phyloP scores from a whole-genome alignment of 2,797 vertebrate genomes.

The Alectoris magna region DNA sequence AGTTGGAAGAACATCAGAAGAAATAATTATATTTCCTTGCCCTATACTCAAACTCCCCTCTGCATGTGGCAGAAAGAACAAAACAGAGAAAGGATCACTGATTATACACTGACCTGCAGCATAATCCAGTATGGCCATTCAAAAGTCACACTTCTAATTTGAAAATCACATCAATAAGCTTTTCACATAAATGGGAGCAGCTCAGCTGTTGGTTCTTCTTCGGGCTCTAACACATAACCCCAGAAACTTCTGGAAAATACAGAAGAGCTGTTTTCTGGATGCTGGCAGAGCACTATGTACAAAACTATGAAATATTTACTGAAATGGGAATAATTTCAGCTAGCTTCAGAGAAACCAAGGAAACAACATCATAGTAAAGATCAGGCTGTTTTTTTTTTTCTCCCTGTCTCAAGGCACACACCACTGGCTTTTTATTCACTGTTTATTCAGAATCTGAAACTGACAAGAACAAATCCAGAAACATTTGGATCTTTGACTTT shows the following conservation, averaged over 20 bases:
- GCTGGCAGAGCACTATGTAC: background rate
- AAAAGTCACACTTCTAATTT: background rate
- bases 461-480: background rate
- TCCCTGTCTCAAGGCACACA: background rate
- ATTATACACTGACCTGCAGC: background rate
- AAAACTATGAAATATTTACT: background rate
- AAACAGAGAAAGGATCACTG: background rate
- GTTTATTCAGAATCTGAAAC: background rate
- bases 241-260: background rate
- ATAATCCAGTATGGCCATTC: background rate
- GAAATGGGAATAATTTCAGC: background rate
- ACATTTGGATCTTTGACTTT: background rate
- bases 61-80: background rate
- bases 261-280: background rate
- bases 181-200: background rate
- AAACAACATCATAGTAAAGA: background rate
- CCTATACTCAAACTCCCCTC: no score
- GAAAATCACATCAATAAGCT: background rate
- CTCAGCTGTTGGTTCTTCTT: background rate
- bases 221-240: background rate
- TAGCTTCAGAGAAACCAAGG: background rate
- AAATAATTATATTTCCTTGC: background rate
- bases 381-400: background rate
- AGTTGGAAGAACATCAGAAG: background rate
- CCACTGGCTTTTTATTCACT: background rate